Conservation (phyloP, 2,113 vertebrate species). For the Seriola dumerili region DNA sequence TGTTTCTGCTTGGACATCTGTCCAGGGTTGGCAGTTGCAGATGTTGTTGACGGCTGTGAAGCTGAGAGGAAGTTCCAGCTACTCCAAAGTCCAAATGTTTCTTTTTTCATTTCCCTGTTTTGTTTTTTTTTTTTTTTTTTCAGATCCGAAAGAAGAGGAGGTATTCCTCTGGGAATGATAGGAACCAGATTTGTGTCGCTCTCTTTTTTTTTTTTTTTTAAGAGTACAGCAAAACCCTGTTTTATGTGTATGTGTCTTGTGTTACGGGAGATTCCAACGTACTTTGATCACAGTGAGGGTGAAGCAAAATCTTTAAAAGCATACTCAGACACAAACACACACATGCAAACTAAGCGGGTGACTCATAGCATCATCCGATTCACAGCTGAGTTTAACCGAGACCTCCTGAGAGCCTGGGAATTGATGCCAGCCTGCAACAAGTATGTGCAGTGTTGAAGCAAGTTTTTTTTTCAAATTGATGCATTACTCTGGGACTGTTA, state of each 20-base stretch:
- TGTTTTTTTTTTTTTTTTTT: conserved; percentile 25
- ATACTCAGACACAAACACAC: conserved; percentile 36
- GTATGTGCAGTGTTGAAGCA: conserved; percentile 18
- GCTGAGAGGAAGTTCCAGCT: conserved; percentile 78
- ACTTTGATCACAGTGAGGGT: conserved; percentile 18
- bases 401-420: conserved; percentile 60
- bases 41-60: conserved; percentile 81
- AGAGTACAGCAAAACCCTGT: conserved; percentile 11
- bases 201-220: conserved; percentile 36
- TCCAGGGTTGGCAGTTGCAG: conserved; percentile 78
- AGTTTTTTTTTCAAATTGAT: conserved; percentile 15
- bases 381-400: conserved; percentile 65
- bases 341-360: conserved; percentile 41
- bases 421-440: conserved; percentile 50
- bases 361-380: conserved; percentile 51
- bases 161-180: conserved; percentile 59
- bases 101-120: conserved; percentile 69
- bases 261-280: conserved; percentile 21
- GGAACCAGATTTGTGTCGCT: conserved; percentile 64
- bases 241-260: conserved; percentile 9
- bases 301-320: conserved; percentile 46
- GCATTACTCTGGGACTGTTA: conserved; percentile 6
- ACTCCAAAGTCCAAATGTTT: conserved; percentile 78
- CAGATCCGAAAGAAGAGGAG: conserved; percentile 58
- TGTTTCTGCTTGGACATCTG: conserved; percentile 81